These are phyloP conservation scores for Tenrec ecaudatus DNA, from an alignment of 2,113 vertebrate species.

Conservation along the genomic window DNA sequence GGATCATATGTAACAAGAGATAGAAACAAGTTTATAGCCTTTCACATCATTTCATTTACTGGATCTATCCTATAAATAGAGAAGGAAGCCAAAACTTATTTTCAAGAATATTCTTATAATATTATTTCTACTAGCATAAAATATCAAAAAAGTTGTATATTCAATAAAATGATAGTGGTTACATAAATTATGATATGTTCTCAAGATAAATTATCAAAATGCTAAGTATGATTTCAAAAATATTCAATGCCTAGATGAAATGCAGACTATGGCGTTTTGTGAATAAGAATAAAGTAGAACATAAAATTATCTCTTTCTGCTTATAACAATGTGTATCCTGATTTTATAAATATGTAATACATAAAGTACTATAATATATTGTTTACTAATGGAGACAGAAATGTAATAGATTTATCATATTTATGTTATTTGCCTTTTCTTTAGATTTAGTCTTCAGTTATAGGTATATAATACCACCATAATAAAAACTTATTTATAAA, in stretches of 20 bases:
- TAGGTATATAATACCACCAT: not conserved
- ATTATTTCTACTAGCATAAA: not conserved
- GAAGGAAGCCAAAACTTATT: not conserved
- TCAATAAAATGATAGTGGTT: not conserved
- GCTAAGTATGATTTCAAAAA: not conserved
- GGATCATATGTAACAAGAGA: not conserved
- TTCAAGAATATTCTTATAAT: not conserved
- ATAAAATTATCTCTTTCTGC: not conserved
- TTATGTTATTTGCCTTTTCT: too few relatives aligned
- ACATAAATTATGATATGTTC: not conserved
- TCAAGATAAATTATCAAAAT: not conserved
- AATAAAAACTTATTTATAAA: conserved; percentile 28
- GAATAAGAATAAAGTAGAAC: not conserved
- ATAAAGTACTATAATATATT: too few relatives aligned
- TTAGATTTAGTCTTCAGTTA: not conserved
- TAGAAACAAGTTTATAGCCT: not conserved
- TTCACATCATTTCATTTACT: not conserved
- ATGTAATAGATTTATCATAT: too few relatives aligned
- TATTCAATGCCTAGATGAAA: not conserved
- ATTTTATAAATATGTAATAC: not conserved
- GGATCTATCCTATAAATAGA: not conserved
- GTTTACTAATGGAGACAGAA: too few relatives aligned
- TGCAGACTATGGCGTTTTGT: not conserved
- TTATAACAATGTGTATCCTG: not conserved
- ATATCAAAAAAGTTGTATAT: not conserved